Conservation (phyloP, 2,888 invertebrate species). For the Taenaris catops region DNA sequence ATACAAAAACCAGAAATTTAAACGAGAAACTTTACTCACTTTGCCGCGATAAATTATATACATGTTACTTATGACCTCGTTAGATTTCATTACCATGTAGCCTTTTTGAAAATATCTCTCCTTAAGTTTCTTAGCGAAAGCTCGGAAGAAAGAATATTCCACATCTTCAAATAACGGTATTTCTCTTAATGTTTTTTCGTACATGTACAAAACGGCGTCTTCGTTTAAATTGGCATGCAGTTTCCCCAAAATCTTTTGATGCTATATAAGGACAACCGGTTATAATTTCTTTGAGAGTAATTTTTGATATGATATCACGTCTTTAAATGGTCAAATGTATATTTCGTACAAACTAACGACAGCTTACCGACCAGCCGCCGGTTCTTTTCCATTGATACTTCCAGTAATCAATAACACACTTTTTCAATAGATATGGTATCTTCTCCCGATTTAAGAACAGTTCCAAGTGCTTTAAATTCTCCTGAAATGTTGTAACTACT, state of each 20-base stretch:
- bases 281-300: conserved; percentile 14
- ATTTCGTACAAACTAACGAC: not conserved
- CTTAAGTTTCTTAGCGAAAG: conserved; percentile 67
- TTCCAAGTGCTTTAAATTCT: conserved; percentile 65
- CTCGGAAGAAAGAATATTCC: conserved; percentile 74
- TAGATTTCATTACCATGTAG: conserved; percentile 59
- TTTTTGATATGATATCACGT: conserved; percentile 17
- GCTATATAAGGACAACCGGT: conserved; percentile 38
- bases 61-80: conserved; percentile 62
- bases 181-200: conserved; percentile 71
- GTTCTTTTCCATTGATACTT: conserved; percentile 75
- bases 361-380: conserved; percentile 67
- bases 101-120: conserved; percentile 69
- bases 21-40: conserved; percentile 33
- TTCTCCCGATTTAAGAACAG: conserved; percentile 62
- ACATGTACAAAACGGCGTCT: conserved; percentile 74
- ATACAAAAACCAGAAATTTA: conserved; percentile 8
- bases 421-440: conserved; percentile 51
- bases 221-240: conserved; percentile 75
- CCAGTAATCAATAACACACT: conserved; percentile 59
- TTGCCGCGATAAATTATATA: conserved; percentile 72
- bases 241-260: conserved; percentile 67
- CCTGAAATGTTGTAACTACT: conserved; percentile 64
- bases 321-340: conserved; percentile 5
- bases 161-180: conserved; percentile 75